Base-by-base conservation (phyloP, 2,888 invertebrate genomes). In the Nomada ruficornis region DNA sequence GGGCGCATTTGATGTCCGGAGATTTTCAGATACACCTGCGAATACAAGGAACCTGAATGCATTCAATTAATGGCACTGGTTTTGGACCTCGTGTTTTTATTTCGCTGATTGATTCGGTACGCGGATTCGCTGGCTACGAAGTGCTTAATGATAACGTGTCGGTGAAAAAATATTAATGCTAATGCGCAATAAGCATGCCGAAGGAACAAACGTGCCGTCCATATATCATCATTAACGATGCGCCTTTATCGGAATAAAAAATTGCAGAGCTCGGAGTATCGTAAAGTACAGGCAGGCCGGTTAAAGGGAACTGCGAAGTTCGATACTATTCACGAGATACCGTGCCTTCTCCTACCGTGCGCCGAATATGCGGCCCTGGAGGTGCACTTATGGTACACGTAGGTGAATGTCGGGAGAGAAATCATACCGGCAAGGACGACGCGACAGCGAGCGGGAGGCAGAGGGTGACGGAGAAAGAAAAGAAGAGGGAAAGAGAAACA, bases 371-470 rank as follows among this genome's bases (percentile, higher is more conserved):
- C 88, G 88, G 83, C 88, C 88, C 88, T 88, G 88, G 29, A 60
- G 52, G 63, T 71, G 80, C 85, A 88, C 85, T 88, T 86, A 88
- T 83, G 82, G 86, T 83, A 83, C 77, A 76, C 87, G 83, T 88
- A 88, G 89, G 91, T 90, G 91, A 92, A 93, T 92, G 93, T 88
- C 91, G 91, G 89, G 92, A 91, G 92, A 92, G 92, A 93, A 93
- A 92, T 92, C 93, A 93, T 92, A 92, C 92, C 89, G 86, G 87
- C 93, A 93, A 93, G 93, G 93, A 92, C 93, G 92, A 77, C 73
- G 50, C 93, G 92, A 77, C 73, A 55, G 77, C 57, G 57, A 74
- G 83, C 62, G 77, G 63, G 75, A 74, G 80, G 71, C 59, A 50
- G 62, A 77, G 73, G 70, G 77, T 63, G 76, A 65, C 50, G 74